Conservation (phyloP, 2,113 vertebrate genomes). For the Aspidoscelis tigris region DNA sequence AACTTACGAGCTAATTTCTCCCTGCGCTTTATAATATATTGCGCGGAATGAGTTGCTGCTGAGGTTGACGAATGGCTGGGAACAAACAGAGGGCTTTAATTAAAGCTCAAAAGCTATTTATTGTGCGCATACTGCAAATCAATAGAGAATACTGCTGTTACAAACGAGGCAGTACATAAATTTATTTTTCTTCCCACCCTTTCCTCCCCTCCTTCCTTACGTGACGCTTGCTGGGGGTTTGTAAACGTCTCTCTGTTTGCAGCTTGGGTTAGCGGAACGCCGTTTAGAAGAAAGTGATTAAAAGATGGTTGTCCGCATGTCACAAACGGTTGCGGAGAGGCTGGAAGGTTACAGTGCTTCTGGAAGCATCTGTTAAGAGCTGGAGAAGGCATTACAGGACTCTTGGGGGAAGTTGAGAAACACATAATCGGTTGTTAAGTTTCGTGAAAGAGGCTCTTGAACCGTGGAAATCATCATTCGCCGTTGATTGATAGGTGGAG, state of each 20-base stretch:
- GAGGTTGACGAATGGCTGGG: slow-evolving; percentile 30
- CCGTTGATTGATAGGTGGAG: no score
- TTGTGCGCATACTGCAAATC: slow-evolving; percentile 23
- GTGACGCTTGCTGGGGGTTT: background rate
- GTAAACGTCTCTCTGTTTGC: background rate
- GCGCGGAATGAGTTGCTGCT: slow-evolving; percentile 6
- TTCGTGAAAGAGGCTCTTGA: no score
- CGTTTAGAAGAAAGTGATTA: background rate
- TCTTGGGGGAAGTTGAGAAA: no score
- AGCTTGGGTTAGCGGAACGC: slow-evolving; percentile 13
- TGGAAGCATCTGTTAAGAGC: no score
- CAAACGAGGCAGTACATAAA: slow-evolving; percentile 7
- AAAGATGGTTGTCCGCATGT: background rate
- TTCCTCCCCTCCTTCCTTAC: no score
- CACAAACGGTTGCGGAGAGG: no score
- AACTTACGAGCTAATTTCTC: slow-evolving; percentile 24
- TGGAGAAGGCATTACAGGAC: no score
- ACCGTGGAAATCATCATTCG: no score
- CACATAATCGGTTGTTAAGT: no score
- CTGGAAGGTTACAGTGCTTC: no score
- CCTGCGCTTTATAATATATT: slow-evolving; percentile 13
- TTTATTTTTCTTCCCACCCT: background rate
- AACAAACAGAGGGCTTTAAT: slow-evolving; percentile 33
- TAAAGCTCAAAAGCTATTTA: slow-evolving; percentile 39
- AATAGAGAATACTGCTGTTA: slow-evolving; percentile 17